Evolutionary conservation across 2,797 vertebrate species (phyloP).

Genomic region (Ceryle rudis): DNA sequence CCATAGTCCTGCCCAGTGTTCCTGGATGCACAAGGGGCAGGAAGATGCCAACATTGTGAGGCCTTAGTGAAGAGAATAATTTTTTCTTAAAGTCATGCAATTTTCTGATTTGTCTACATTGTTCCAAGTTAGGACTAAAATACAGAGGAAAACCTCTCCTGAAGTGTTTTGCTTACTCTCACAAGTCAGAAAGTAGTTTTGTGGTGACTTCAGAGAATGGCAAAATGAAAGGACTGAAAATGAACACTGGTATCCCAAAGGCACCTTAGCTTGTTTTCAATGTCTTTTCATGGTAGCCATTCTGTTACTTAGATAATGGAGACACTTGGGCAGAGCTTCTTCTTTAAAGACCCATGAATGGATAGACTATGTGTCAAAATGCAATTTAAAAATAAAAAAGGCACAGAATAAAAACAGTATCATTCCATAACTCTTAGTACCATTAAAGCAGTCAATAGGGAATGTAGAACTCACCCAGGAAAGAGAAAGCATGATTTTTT

Average conservation of each 20-base stretch:
- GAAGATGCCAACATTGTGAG: neutral
- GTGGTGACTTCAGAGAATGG: neutral
- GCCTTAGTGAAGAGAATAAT: neutral
- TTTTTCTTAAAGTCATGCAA: neutral
- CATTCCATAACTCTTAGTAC: constrained; percentile 16
- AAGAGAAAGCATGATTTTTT: constrained; percentile 37
- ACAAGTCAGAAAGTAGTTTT: neutral
- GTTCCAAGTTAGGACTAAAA: neutral
- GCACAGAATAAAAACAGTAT: constrained; percentile 32
- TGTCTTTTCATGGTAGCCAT: constrained; percentile 18
- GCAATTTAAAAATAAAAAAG: constrained; percentile 42
- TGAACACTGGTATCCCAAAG: neutral
- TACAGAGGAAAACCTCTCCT: neutral
- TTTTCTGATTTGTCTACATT: neutral
- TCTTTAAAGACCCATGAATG: constrained; percentile 22
- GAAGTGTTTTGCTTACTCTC: neutral
- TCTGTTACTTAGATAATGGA: neutral
- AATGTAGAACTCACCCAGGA: constrained; percentile 39
- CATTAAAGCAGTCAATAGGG: constrained; percentile 30
- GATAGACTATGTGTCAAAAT: constrained; percentile 28
- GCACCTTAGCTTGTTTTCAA: neutral
- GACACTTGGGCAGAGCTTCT: neutral
- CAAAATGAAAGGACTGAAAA: constrained; percentile 1
- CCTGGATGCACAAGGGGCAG: neutral
- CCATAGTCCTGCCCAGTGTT: neutral